Percentiles rank a stretch among this genome's conserved stretches.
phyloP scores from a whole-genome alignment of 2,797 vertebrate species.

The Sarcoramphus papa region DNA sequence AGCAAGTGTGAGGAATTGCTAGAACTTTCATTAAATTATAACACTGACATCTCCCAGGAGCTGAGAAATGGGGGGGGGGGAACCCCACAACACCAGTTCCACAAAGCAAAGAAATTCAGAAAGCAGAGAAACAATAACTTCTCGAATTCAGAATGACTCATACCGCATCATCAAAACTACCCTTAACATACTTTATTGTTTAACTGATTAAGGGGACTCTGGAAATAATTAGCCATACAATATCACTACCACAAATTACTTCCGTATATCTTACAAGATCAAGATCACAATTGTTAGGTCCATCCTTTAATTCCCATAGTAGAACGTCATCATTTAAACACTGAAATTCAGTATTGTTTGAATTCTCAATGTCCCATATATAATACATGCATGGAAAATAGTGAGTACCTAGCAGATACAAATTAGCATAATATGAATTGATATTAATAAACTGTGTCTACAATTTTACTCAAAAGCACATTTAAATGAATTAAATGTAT shows the following conservation, averaged over 20 bases:
- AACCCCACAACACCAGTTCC: neutral
- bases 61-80: neutral
- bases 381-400: neutral
- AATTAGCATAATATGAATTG: neutral
- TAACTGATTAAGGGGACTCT: neutral
- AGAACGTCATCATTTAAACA: neutral
- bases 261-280: neutral
- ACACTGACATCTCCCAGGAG: neutral
- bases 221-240: neutral
- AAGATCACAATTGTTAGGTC: neutral
- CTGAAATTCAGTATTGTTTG: neutral
- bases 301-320: neutral
- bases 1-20: neutral
- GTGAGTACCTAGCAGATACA: neutral
- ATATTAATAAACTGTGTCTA: neutral
- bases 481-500: neutral
- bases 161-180: neutral
- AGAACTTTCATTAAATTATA: conserved; percentile 31
- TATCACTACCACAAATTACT: neutral
- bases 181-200: neutral
- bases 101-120: neutral
- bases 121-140: neutral
- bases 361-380: neutral
- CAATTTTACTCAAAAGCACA: neutral
- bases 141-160: neutral